Conservation (phyloP, 2,888 invertebrate species). For the Crepidodera aurea region DNA sequence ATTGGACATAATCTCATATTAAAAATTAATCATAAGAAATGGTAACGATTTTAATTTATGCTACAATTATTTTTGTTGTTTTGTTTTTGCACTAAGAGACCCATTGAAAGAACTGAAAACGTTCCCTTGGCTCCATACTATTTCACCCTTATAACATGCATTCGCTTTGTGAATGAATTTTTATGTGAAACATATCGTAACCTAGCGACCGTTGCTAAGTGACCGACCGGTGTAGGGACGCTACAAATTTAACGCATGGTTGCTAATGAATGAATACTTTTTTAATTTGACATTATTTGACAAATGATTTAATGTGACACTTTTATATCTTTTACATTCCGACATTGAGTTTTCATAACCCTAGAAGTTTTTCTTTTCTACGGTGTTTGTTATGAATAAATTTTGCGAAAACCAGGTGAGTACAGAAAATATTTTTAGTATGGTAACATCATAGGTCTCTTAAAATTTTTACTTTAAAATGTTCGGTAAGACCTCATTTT, state of each 20-base stretch:
- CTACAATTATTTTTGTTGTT: no score
- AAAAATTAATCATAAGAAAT: no score
- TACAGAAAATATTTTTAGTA: slow-evolving; percentile 8
- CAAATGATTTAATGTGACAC: slow-evolving; percentile 25
- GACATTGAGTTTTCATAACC: background rate
- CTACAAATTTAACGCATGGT: slow-evolving; percentile 24
- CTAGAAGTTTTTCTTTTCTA: slow-evolving; percentile 1
- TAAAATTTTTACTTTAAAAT: no score
- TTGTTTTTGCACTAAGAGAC: no score
- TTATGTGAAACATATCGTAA: background rate
- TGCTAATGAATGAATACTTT: slow-evolving; percentile 27
- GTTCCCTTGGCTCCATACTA: no score
- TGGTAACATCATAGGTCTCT: no score
- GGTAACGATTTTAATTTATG: no score
- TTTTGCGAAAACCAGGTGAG: slow-evolving; percentile 36
- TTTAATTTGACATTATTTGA: slow-evolving; percentile 9
- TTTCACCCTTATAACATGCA: no score
- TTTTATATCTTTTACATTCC: slow-evolving; percentile 30
- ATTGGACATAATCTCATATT: no score
- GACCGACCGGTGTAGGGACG: background rate
- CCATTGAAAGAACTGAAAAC: no score
- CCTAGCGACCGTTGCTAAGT: background rate
- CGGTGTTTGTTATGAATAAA: slow-evolving; percentile 34
- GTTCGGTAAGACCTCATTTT: no score
- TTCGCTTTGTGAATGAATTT: background rate